These are phyloP conservation scores for Arizona elegans DNA, from an alignment of 2,113 vertebrate genomes.

Conservation along the genomic window DNA sequence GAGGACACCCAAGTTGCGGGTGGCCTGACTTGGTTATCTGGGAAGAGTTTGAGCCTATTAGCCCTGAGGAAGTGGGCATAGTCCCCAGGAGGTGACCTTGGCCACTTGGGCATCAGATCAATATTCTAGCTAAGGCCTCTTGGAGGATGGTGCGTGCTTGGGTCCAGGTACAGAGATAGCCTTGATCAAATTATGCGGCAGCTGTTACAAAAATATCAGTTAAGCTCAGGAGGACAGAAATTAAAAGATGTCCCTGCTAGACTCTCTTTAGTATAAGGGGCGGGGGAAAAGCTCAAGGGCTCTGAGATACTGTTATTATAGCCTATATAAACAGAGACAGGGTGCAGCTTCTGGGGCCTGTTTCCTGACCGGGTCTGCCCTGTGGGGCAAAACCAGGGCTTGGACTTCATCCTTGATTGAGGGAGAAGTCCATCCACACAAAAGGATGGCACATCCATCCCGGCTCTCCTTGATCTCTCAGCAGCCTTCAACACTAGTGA, in stretches of 20 bases:
- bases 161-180: background rate
- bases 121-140: background rate
- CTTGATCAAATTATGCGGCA: background rate
- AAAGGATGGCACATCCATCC: background rate
- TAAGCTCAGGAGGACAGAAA: background rate
- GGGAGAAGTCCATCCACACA: background rate
- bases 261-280: background rate
- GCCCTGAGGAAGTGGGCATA: background rate
- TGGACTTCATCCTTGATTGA: background rate
- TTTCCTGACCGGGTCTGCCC: background rate
- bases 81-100: background rate
- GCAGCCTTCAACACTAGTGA: background rate
- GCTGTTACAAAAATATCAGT: background rate
- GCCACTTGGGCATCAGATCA: background rate
- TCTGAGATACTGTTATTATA: background rate
- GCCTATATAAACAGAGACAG: background rate
- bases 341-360: background rate
- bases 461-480: background rate
- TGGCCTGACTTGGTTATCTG: background rate
- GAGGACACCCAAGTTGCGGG: background rate
- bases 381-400: background rate
- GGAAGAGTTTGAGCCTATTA: background rate
- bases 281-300: background rate
- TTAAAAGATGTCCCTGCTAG: background rate
- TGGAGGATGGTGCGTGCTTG: background rate